Evolutionary conservation across 2,888 invertebrate genomes (phyloP), one percentile per base, ranked within the genome.

Genomic region (Tetranychus piercei): DNA sequence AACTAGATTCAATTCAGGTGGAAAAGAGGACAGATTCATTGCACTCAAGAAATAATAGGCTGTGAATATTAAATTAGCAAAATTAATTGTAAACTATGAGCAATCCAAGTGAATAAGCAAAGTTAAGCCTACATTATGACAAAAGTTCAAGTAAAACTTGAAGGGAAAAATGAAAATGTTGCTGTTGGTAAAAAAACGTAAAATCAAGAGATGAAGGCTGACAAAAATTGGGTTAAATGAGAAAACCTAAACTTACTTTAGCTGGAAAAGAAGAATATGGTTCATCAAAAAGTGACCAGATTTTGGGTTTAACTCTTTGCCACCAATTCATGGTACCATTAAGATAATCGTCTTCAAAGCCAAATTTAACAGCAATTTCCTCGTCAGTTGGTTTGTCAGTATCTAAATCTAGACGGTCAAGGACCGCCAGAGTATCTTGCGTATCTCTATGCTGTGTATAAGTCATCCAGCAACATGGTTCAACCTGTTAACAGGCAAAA

Each of bases 401-500:
- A 78, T 86, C 86, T 67, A 86, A 81, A 79, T 86, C 86, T 75
- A 86, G 81, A 66, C 84, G 81, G 79, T 85, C 85, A 70, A 85
- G 80, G 69, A 85, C 84, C 45, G 83, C 82, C 75, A 85, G 79
- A 9, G 85, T 85, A 76, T 84, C 84, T 80, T 85, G 83, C 0
- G 85, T 85, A 79, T 85, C 85, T 71, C 82, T 75, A 77, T 86
- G 85, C 88, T 76, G 92, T 4, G 85, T 85, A 80, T 85, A 85
- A 11, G 85, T 85, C 85, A 85, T 85, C 85, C 85, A 85, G 78
- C 85, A 85, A 79, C 85, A 85, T 1, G 85, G 85, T 79, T 85
- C 85, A 72, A 85, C 85, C 78, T 69, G 34, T 73, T 15, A 45
- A 44, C 6, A 22, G 15, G 8, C 23, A 55, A 1, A 34, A 44